Evolutionary conservation across 2,113 vertebrate species (phyloP).

Genomic region (Nannospalax galili): DNA sequence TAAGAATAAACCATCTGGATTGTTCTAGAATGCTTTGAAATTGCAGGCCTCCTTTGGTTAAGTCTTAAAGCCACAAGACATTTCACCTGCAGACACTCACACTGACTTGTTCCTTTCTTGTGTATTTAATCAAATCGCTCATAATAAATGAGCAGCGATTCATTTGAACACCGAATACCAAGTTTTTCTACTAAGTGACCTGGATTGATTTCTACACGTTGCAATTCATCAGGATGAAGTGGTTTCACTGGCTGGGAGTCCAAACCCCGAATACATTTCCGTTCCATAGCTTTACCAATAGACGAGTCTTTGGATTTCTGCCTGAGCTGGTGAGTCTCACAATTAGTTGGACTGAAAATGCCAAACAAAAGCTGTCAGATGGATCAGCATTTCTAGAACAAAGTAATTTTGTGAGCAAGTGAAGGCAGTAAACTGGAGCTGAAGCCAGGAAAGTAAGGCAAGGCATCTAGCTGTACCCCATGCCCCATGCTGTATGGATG

Average conservation of each 20-base stretch:
- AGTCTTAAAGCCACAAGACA: constrained; percentile 36
- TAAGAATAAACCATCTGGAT: background rate
- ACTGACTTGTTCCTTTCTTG: background rate
- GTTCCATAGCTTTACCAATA: constrained; percentile 45
- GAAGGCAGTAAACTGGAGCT: background rate
- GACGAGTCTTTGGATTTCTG: constrained; percentile 20
- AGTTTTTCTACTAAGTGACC: constrained; percentile 63
- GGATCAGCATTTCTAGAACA: background rate
- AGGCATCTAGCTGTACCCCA: background rate
- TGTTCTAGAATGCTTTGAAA: constrained; percentile 5
- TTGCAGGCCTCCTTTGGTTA: constrained; percentile 42
- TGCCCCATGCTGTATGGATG: background rate
- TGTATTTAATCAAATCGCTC: constrained; percentile 63
- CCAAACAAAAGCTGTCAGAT: constrained; percentile 1
- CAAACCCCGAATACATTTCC: constrained; percentile 13
- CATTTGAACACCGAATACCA: constrained; percentile 64
- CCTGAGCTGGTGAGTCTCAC: background rate
- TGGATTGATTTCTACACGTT: constrained; percentile 72
- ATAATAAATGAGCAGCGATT: constrained; percentile 65
- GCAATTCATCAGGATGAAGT: constrained; percentile 67
- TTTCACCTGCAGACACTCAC: background rate
- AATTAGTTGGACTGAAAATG: constrained; percentile 41
- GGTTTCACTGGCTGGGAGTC: constrained; percentile 24
- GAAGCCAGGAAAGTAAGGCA: background rate
- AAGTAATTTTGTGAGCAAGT: background rate